These are phyloP conservation scores for Hemibagrus guttatus DNA, from an alignment of 2,797 vertebrate genomes.

Conservation along the genomic window DNA sequence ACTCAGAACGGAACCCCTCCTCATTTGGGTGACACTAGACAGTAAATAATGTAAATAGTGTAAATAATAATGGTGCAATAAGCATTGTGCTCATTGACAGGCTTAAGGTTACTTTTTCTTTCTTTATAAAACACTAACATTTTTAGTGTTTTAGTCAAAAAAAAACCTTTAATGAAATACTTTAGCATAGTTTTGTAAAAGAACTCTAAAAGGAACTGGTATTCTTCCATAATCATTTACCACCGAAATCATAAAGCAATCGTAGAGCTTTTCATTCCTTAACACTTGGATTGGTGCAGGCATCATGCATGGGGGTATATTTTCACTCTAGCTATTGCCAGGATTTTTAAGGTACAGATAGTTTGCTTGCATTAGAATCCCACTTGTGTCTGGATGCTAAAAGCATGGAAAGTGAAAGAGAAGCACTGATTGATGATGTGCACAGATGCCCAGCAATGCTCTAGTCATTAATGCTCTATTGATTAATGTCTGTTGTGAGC, in stretches of 20 bases:
- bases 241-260: not conserved
- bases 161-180: not conserved
- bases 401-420: conserved; percentile 19
- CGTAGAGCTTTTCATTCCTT: not conserved
- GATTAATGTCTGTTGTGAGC: conserved; percentile 45
- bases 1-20: too few relatives aligned
- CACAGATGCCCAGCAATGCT: conserved; percentile 14
- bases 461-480: conserved; percentile 44
- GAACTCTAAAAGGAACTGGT: not conserved
- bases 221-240: not conserved
- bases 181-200: not conserved
- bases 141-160: not conserved
- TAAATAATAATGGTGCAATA: not conserved
- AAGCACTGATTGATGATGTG: conserved; percentile 42
- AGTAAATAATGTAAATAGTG: too few relatives aligned
- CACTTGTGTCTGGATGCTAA: conserved; percentile 43
- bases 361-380: conserved; percentile 12
- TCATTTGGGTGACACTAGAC: too few relatives aligned
- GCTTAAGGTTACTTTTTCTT: not conserved
- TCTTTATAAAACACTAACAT: not conserved
- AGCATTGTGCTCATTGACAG: not conserved
- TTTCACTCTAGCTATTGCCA: not conserved
- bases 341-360: conserved; percentile 4
- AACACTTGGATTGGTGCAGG: not conserved
- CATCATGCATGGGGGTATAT: not conserved